Evolutionary conservation across 2,888 invertebrate species (phyloP).

Genomic region (Nebria salina): DNA sequence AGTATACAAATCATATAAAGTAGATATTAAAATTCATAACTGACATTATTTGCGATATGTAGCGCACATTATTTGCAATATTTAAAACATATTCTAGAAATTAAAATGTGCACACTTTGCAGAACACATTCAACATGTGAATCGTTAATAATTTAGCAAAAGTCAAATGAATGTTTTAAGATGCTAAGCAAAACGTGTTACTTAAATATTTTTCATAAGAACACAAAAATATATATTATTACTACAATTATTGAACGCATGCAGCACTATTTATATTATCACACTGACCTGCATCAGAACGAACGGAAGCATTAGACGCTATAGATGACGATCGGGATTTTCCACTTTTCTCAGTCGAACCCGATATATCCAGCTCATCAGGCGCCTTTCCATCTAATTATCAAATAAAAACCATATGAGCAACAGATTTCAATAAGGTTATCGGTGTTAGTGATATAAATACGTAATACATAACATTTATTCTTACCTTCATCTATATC

Average conservation of each 20-base stretch:
- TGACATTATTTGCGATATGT: no score
- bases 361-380: constrained; percentile 34
- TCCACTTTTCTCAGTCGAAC: constrained; percentile 29
- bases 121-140: no score
- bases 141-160: no score
- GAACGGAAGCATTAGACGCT: constrained; percentile 51
- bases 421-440: constrained; percentile 1
- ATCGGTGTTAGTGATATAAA: not conserved
- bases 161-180: not conserved
- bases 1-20: no score
- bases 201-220: no score
- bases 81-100: no score
- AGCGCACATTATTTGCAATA: no score
- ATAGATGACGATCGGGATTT: constrained; percentile 54
- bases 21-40: no score
- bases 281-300: constrained; percentile 35
- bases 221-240: no score
- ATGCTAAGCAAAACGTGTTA: not conserved
- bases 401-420: constrained; percentile 3
- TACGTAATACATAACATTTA: not conserved
- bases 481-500: constrained; percentile 37
- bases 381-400: constrained; percentile 29
- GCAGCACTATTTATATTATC: not conserved
- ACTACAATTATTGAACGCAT: not conserved
- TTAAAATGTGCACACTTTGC: no score